phyloP scores from a whole-genome alignment of 2,797 vertebrate genomes.

The Hyperoplus immaculatus region DNA sequence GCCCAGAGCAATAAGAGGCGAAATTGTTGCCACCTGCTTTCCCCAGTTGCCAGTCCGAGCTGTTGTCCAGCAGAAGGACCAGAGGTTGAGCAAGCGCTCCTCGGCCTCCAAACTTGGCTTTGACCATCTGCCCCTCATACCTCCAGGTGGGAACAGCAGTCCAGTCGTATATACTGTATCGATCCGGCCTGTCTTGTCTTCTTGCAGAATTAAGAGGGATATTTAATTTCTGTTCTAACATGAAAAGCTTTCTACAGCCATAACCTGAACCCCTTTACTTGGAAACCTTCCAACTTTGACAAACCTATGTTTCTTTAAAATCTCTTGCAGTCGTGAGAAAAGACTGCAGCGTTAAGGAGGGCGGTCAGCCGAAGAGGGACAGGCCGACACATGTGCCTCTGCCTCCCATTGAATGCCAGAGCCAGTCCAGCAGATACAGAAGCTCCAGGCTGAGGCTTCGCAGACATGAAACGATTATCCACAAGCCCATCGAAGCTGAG shows the following conservation, averaged over 20 bases:
- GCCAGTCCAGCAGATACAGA: background rate
- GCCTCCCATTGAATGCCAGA: background rate
- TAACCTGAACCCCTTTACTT: background rate
- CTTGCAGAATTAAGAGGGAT: background rate
- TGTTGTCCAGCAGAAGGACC: background rate
- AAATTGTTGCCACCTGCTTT: background rate
- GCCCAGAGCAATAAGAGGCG: background rate
- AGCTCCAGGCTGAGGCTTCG: background rate
- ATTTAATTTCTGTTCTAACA: background rate
- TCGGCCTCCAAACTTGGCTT: background rate
- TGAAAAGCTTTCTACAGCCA: background rate
- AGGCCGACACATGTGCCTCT: background rate
- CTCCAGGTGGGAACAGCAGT: slow-evolving; percentile 1
- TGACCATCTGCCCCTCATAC: background rate
- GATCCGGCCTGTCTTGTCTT: background rate
- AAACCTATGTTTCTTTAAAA: background rate
- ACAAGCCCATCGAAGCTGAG: no score
- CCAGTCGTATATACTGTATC: background rate
- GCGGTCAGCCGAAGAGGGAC: background rate
- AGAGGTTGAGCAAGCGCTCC: background rate
- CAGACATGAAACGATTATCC: background rate
- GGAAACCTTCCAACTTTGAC: background rate
- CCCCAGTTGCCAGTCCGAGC: background rate
- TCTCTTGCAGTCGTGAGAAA: background rate
- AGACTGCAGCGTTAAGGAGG: background rate